A percentile compares a stretch with the other conserved stretches of the same genome.
Conservation (phyloP, 2,797 vertebrate genomes). For the Phrynocephalus vlangalii region DNA sequence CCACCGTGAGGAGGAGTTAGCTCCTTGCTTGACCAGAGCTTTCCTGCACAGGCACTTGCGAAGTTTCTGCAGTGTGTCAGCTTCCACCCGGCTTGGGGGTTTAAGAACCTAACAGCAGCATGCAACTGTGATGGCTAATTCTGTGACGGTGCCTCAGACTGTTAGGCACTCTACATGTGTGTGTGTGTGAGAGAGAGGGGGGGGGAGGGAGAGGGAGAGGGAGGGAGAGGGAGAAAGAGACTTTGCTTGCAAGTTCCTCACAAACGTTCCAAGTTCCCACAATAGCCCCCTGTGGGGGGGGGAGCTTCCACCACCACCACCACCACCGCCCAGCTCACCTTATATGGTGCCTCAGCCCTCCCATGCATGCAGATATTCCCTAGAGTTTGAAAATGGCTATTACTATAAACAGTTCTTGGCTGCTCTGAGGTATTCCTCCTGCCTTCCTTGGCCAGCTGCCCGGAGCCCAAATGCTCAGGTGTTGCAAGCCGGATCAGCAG, state of each 20-base stretch:
- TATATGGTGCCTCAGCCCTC: conserved; percentile 11
- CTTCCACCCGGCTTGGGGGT: neutral
- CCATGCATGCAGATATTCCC: neutral
- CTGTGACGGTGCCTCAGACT: neutral
- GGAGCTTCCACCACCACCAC: too few relatives aligned
- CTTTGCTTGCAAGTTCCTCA: neutral
- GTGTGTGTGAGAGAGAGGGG: neutral
- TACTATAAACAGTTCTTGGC: conserved; percentile 14
- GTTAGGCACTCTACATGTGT: neutral
- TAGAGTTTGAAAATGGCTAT: conserved; percentile 11
- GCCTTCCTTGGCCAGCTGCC: conserved; percentile 1
- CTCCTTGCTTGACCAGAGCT: neutral
- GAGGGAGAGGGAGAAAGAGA: neutral
- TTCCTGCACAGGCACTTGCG: neutral
- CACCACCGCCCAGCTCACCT: neutral
- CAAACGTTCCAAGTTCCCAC: neutral
- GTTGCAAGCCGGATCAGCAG: neutral
- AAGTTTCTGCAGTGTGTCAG: neutral
- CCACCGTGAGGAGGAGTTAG: neutral
- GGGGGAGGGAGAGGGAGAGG: neutral
- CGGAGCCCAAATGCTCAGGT: neutral
- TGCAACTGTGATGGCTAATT: neutral
- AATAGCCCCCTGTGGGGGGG: neutral
- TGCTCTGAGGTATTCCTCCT: neutral
- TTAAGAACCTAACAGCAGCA: neutral